Conservation (phyloP, 2,888 invertebrate genomes). For the Hyalella azteca region DNA sequence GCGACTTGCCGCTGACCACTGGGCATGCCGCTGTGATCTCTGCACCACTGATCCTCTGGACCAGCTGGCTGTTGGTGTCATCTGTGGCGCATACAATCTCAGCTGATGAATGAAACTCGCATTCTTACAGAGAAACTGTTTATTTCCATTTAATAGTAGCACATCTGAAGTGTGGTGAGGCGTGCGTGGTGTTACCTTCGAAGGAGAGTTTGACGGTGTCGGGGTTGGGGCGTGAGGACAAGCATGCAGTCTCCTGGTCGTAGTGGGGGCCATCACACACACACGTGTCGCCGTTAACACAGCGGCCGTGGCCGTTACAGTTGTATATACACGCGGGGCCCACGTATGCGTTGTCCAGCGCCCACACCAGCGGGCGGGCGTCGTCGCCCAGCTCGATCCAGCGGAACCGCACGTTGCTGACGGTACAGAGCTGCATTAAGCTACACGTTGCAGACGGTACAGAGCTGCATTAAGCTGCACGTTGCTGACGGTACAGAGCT, state of each 20-base stretch:
- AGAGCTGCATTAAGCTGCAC: no score
- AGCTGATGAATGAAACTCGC: neutral
- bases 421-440: no score
- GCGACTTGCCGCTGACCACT: constrained; percentile 61
- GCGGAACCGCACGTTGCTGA: constrained; percentile 63
- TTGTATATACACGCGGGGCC: constrained; percentile 64
- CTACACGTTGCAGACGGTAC: no score
- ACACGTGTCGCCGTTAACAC: constrained; percentile 61
- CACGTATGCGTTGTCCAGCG: constrained; percentile 64
- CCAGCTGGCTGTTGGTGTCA: constrained; percentile 59
- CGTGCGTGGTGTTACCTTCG: no score
- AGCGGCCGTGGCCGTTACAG: constrained; percentile 64
- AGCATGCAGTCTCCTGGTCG: constrained; percentile 58
- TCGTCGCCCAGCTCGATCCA: constrained; percentile 60
- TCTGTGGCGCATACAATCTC: neutral
- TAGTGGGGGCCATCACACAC: constrained; percentile 61
- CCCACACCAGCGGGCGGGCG: constrained; percentile 62
- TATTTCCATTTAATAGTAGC: neutral
- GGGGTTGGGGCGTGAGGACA: constrained; percentile 18
- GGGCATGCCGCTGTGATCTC: constrained; percentile 61
- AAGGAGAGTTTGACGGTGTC: constrained; percentile 34
- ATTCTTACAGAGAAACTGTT: neutral
- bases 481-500: no score
- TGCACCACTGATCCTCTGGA: constrained; percentile 56
- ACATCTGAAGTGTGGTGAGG: neutral